phyloP scores from a whole-genome alignment of 1,140 invertebrate species.

The Trichoplusia ni region DNA sequence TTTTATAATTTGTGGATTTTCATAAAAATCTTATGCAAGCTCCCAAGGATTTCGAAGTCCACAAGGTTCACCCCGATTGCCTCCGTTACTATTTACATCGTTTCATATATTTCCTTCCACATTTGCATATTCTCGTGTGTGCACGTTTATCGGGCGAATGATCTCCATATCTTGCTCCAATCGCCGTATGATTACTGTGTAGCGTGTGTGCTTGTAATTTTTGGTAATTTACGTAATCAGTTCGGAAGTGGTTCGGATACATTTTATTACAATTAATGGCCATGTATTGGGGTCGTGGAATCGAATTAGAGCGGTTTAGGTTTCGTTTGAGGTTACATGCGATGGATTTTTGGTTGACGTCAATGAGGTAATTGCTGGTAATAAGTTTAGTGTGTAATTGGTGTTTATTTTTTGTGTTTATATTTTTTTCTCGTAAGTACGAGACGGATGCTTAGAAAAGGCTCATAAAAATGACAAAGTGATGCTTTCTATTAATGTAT shows the following conservation, averaged over 20 bases:
- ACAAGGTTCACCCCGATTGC: constrained; percentile 2
- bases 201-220: constrained; percentile 37
- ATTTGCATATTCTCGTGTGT: constrained; percentile 13
- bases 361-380: too few species aligned
- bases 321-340: neutral
- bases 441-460: too few species aligned
- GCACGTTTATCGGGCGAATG: constrained; percentile 9
- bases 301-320: neutral
- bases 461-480: too few species aligned
- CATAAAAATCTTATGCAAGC: too few species aligned
- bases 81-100: neutral
- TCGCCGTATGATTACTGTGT: constrained; percentile 31
- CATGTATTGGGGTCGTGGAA: constrained; percentile 16
- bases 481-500: too few species aligned
- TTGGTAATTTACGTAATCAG: constrained; percentile 23
- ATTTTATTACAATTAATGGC: constrained; percentile 31
- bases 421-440: too few species aligned
- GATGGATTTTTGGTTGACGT: neutral
- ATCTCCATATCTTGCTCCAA: constrained; percentile 11
- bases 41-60: neutral
- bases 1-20: too few species aligned
- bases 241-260: constrained; percentile 29
- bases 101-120: constrained; percentile 1
- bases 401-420: too few species aligned
- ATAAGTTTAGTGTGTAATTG: too few species aligned